These are phyloP conservation scores for Ennomos quercinarius DNA, from an alignment of 2,888 invertebrate genomes.

Conservation along the genomic window DNA sequence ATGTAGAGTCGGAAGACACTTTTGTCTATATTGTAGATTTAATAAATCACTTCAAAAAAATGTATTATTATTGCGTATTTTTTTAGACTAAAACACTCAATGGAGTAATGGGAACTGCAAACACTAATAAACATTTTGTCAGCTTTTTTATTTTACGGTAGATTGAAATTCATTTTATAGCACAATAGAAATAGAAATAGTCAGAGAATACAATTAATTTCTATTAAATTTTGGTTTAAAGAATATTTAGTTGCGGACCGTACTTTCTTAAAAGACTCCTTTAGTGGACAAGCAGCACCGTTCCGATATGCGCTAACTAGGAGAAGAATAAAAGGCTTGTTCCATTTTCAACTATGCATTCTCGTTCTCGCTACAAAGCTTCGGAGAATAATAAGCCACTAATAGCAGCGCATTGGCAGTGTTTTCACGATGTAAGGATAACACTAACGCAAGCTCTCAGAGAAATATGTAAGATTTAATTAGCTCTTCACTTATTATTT, in stretches of 20 bases:
- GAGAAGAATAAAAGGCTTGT: conserved; percentile 21
- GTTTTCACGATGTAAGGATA: conserved; percentile 29
- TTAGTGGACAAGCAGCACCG: conserved; percentile 12
- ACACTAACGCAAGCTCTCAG: conserved; percentile 18
- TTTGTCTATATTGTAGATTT: not conserved
- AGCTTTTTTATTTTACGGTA: not conserved
- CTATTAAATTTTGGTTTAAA: no score
- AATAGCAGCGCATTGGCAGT: conserved; percentile 29
- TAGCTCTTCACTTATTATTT: conserved; percentile 14
- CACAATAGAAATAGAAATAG: no score
- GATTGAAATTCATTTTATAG: not conserved
- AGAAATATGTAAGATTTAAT: conserved; percentile 30
- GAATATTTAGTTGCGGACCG: conserved; percentile 1
- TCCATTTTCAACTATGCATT: conserved; percentile 31
- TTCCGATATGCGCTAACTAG: conserved; percentile 25
- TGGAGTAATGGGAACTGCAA: no score
- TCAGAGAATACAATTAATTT: no score
- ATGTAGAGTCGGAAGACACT: not conserved
- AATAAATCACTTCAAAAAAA: not conserved
- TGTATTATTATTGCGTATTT: not conserved
- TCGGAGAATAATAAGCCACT: conserved; percentile 24
- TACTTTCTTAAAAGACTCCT: conserved; percentile 14
- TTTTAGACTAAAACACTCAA: not conserved
- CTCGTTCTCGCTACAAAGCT: conserved; percentile 19
- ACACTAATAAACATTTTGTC: no score